Conservation (phyloP, 1,140 invertebrate genomes). For the Drosophila sp. region DNA sequence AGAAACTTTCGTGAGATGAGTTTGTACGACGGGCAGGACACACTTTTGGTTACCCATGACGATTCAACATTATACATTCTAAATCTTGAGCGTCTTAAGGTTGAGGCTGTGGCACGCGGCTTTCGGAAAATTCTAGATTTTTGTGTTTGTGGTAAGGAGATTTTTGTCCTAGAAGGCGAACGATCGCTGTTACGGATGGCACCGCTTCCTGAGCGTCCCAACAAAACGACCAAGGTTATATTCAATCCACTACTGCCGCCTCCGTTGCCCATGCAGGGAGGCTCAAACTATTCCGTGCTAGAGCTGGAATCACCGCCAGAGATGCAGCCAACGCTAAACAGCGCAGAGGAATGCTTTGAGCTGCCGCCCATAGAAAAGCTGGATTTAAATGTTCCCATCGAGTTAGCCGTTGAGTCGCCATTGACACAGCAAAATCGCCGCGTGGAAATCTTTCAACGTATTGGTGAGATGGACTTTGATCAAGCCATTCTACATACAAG, state of each 20-base stretch:
- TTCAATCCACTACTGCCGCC: conserved; percentile 80
- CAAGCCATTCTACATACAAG: conserved; percentile 73
- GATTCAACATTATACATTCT: conserved; percentile 90
- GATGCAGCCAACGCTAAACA: conserved; percentile 73
- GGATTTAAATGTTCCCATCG: conserved; percentile 84
- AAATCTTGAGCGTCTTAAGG: conserved; percentile 87
- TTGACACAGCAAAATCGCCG: conserved; percentile 75
- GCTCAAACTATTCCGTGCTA: conserved; percentile 44
- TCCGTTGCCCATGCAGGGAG: conserved; percentile 69
- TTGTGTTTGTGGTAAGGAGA: conserved; percentile 86
- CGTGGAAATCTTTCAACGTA: conserved; percentile 79
- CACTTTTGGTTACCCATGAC: conserved; percentile 90
- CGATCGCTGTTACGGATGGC: conserved; percentile 88
- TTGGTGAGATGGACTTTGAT: conserved; percentile 80
- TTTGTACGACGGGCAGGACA: conserved; percentile 89
- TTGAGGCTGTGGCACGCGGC: conserved; percentile 85
- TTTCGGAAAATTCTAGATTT: conserved; percentile 84
- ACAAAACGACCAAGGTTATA: conserved; percentile 71
- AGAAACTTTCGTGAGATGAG: conserved; percentile 88
- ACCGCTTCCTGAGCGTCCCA: conserved; percentile 81
- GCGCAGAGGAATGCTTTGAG: conserved; percentile 86
- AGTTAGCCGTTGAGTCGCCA: conserved; percentile 83
- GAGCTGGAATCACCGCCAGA: conserved; percentile 68
- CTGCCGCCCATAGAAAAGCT: conserved; percentile 84
- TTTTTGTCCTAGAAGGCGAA: conserved; percentile 90